phyloP scores from a whole-genome alignment of 2,797 vertebrate species.

The Amphiprion clarkii region DNA sequence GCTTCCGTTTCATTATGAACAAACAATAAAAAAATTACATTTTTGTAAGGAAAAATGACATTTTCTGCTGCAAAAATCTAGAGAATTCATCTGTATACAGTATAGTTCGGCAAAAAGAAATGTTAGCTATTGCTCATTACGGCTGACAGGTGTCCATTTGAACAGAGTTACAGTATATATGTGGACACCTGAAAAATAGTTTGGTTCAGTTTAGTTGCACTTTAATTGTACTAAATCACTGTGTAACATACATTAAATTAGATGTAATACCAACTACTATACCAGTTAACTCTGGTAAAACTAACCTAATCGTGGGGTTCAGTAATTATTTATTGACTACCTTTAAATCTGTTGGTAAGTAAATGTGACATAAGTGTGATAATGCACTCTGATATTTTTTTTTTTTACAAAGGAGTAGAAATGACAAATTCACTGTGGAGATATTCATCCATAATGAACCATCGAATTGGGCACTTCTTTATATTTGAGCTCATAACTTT shows the following conservation, averaged over 20 bases:
- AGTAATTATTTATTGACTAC: no score
- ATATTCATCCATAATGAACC: not conserved
- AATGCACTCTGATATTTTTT: no score
- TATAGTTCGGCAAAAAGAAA: not conserved
- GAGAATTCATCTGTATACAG: constrained; percentile 1
- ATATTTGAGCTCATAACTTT: constrained; percentile 7
- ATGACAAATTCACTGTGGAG: not conserved
- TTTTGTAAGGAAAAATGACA: not conserved
- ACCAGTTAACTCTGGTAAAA: not conserved
- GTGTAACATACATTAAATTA: not conserved
- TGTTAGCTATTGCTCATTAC: constrained; percentile 18
- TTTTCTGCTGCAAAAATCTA: not conserved
- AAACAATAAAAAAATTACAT: no score
- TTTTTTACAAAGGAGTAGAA: no score
- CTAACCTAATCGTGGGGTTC: not conserved
- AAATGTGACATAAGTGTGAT: no score
- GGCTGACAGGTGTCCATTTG: not conserved
- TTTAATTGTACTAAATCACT: constrained; percentile 11
- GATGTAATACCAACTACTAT: not conserved
- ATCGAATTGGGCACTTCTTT: not conserved
- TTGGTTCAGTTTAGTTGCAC: not conserved
- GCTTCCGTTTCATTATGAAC: constrained; percentile 1
- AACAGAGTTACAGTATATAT: not conserved
- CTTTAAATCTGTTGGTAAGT: no score
- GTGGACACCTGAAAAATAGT: not conserved